These are phyloP conservation scores for Eurystomus gularis DNA, from an alignment of 2,113 vertebrate species.

Conservation along the genomic window DNA sequence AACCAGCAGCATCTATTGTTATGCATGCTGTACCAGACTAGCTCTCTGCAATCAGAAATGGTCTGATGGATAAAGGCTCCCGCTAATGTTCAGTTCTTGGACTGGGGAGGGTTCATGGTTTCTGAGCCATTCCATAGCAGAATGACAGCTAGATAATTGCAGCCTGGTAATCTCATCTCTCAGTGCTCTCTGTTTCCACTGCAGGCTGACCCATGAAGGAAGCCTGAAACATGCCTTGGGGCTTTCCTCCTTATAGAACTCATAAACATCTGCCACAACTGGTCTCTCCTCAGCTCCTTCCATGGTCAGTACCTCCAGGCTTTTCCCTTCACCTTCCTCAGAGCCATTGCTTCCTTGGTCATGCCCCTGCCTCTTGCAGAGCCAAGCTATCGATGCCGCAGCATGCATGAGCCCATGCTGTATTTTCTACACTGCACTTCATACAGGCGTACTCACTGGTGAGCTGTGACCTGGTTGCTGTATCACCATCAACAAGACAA, in stretches of 20 bases:
- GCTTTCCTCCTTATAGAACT: not conserved
- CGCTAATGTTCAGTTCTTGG: not conserved
- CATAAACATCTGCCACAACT: not conserved
- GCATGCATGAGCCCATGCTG: accelerated
- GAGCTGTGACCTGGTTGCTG: not conserved
- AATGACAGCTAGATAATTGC: not conserved
- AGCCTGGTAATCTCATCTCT: not conserved
- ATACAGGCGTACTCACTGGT: not conserved
- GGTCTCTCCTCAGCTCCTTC: not conserved
- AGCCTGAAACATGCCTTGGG: not conserved
- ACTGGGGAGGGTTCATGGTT: not conserved
- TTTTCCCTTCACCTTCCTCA: not conserved
- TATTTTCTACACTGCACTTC: not conserved
- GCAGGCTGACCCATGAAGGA: not conserved
- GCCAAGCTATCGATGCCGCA: not conserved
- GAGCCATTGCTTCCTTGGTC: not conserved
- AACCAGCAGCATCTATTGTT: not conserved
- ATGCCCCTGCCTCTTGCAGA: not conserved
- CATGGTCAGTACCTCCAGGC: not conserved
- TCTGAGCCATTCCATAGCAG: not conserved
- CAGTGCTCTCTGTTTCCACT: not conserved
- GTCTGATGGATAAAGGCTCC: not conserved
- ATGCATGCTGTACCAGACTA: not conserved
- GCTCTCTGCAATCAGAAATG: not conserved
- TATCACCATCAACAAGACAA: not conserved